Evolutionary conservation across 2,888 invertebrate genomes (phyloP).

Genomic region (Netelia inedita): DNA sequence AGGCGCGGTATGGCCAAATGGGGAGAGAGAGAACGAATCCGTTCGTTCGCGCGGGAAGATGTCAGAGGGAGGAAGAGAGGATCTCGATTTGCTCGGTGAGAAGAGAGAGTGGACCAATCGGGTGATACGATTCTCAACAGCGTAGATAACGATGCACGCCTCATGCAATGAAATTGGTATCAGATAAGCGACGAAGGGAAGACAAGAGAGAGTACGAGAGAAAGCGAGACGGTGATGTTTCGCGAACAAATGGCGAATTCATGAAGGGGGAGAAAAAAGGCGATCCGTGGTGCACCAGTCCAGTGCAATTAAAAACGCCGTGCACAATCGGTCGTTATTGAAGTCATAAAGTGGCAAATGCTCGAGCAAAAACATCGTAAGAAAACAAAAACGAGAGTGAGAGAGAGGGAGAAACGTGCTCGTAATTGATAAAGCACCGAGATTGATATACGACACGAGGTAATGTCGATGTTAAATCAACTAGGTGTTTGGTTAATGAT

Average conservation of each 20-base stretch:
- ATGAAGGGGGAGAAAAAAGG: slow-evolving; percentile 4
- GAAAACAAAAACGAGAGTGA: slow-evolving; percentile 36
- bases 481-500: slow-evolving; percentile 18
- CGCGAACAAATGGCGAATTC: slow-evolving; percentile 72
- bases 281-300: slow-evolving; percentile 37
- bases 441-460: slow-evolving; percentile 61
- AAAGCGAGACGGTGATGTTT: slow-evolving; percentile 15
- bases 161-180: slow-evolving; percentile 13
- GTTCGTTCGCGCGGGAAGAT: slow-evolving; percentile 43
- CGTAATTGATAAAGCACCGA: slow-evolving; percentile 60
- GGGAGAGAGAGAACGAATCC: slow-evolving; percentile 25
- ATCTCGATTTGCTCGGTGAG: slow-evolving; percentile 74
- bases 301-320: slow-evolving; percentile 54
- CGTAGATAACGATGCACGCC: slow-evolving; percentile 75
- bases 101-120: slow-evolving; percentile 79
- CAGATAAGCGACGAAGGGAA: slow-evolving; percentile 4
- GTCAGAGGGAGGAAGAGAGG: slow-evolving; percentile 71
- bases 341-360: slow-evolving; percentile 49
- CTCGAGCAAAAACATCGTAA: slow-evolving; percentile 20
- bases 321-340: slow-evolving; percentile 61
- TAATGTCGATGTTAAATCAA: slow-evolving; percentile 6
- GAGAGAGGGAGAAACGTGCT: slow-evolving; percentile 40
- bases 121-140: slow-evolving; percentile 67
- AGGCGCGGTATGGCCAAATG: slow-evolving; percentile 12
- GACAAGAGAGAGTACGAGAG: slow-evolving; percentile 38